Evolutionary conservation across 2,888 invertebrate genomes (phyloP), one percentile per base, ranked within the genome.

Genomic region (Suillia variegata): DNA sequence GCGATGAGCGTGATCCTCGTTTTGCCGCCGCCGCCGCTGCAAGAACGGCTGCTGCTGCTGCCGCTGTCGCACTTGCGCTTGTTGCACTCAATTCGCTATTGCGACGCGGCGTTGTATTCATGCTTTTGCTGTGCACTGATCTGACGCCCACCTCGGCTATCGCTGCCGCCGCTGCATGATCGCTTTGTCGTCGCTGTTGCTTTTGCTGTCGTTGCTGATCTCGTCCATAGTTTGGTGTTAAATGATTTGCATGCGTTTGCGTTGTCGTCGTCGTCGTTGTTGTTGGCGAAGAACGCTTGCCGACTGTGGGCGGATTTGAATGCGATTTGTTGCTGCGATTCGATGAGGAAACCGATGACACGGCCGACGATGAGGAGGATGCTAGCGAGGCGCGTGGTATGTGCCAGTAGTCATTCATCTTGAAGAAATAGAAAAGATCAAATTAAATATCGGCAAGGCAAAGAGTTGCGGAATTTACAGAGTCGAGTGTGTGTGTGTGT

Each of bases 361-460:
- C 67, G 67, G 54, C 24, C 15, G 54, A 45, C 55, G 91, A 33
- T n/a, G 54, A 54, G 54, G 68, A 67, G 54, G 71, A 71, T 63
- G 82, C 84, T 70, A 91, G 85, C 75, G 91, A 91, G 73, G 92
- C 92, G 84, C 92, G 87, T 73, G 92, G 92, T 81, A 93, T 92
- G 82, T 92, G 92, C 92, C 92, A 92, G 81, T 87, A 78, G 64
- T 81, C 79, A 72, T 81, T 80, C 81, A 82, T 82, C 82, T 82
- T 60, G 1, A 69, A 67, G 15, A 12, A 1, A 1, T n/a, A 5
- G n/a, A 2, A 1, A 1, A n/a, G 20, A 15, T 13, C 22, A n/a
- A n/a, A n/a, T n/a, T n/a, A n/a, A n/a, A n/a, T n/a, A n/a, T n/a
- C n/a, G n/a, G n/a, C n/a, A n/a, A n/a, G n/a, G n/a, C n/a, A n/a